Percentiles rank a stretch among this genome's conserved stretches.
Evolutionary conservation across 1,140 invertebrate species (phyloP).

Genomic region (Caenorhabditis latens): DNA sequence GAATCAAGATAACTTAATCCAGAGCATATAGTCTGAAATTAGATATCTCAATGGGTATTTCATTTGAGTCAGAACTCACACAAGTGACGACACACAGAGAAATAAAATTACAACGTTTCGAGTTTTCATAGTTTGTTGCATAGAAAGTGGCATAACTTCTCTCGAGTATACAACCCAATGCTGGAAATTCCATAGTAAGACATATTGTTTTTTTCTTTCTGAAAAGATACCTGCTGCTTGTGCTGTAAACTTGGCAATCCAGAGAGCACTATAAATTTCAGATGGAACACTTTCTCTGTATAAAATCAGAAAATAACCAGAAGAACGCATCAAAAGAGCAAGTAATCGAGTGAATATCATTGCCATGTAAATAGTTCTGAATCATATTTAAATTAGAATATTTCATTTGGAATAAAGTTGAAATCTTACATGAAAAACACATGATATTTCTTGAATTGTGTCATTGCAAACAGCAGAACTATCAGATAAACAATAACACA

Average conservation of each 20-base stretch:
- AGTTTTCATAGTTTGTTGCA: constrained; percentile 11
- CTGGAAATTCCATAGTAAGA: background rate
- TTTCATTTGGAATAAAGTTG: background rate
- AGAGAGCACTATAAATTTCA: background rate
- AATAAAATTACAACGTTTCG: background rate
- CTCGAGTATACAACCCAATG: background rate
- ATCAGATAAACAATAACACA: background rate
- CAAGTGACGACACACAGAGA: background rate
- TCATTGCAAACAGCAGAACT: background rate
- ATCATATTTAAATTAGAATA: background rate
- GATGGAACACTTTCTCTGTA: background rate
- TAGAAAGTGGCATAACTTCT: constrained; percentile 10
- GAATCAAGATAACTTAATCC: background rate
- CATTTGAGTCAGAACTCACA: background rate
- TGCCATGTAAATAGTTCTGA: constrained; percentile 8
- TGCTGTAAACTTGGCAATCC: background rate
- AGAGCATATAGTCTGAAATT: background rate
- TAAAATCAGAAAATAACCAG: constrained; percentile 8
- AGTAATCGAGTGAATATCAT: background rate
- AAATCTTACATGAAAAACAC: constrained; percentile 27
- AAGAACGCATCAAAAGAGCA: background rate
- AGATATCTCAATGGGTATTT: background rate
- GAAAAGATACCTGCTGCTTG: background rate
- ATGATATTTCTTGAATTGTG: background rate
- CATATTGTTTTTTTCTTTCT: too few species aligned